Evolutionary conservation across 2,888 invertebrate genomes (phyloP).

Genomic region (Troides aeacus): DNA sequence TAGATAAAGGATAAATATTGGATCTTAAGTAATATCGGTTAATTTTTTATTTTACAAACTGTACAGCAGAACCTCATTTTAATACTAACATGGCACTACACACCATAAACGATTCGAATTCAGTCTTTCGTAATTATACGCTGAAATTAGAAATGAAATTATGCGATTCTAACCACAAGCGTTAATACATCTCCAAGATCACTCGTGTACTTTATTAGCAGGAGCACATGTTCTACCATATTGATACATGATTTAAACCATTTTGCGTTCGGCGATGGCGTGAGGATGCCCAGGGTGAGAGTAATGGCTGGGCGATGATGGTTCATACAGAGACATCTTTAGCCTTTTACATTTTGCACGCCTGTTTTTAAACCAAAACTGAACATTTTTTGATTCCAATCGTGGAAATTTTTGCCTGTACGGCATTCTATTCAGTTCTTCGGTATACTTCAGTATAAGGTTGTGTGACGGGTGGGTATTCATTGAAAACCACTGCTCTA

Average conservation of each 20-base stretch:
- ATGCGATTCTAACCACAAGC: slow-evolving; percentile 35
- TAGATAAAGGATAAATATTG: slow-evolving; percentile 5
- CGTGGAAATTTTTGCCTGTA: slow-evolving; percentile 99
- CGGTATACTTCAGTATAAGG: slow-evolving; percentile 98
- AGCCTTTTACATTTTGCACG: slow-evolving; percentile 98
- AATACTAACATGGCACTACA: slow-evolving; percentile 78
- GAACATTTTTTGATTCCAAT: slow-evolving; percentile 99
- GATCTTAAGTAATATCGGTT: slow-evolving; percentile 7
- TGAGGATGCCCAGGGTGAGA: slow-evolving; percentile 76
- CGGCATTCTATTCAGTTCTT: slow-evolving; percentile 97
- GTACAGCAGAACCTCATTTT: slow-evolving; percentile 48
- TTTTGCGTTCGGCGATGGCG: slow-evolving; percentile 76
- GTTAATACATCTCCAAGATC: slow-evolving; percentile 31
- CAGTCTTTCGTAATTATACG: slow-evolving; percentile 67
- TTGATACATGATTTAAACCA: slow-evolving; percentile 41
- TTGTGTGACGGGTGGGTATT: slow-evolving; percentile 99
- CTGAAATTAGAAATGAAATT: slow-evolving; percentile 41
- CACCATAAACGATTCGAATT: slow-evolving; percentile 69
- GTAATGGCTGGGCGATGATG: slow-evolving; percentile 82
- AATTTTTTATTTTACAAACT: slow-evolving; percentile 57
- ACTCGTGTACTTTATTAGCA: slow-evolving; percentile 22
- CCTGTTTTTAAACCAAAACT: slow-evolving; percentile 99
- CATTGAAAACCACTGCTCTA: slow-evolving; percentile 97
- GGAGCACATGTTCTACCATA: slow-evolving; percentile 32
- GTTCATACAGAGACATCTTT: slow-evolving; percentile 93